A percentile compares a stretch with the other conserved stretches of the same genome.
Conservation (phyloP, 2,888 invertebrate genomes). For the Didymodactylos carnosus region DNA sequence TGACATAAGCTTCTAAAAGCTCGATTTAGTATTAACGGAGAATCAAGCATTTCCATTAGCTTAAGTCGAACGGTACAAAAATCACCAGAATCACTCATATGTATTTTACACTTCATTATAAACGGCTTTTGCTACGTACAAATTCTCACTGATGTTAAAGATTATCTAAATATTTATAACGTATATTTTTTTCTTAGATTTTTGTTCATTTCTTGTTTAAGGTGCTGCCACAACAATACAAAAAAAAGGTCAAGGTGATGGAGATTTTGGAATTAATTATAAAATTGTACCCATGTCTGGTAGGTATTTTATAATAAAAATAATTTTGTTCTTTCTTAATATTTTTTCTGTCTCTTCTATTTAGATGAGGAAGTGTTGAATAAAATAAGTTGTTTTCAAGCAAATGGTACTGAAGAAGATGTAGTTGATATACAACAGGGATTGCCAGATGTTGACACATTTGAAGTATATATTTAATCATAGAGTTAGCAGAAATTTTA, state of each 20-base stretch:
- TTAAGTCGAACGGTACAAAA: too few species aligned
- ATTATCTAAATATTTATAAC: too few species aligned
- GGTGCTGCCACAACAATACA: background rate
- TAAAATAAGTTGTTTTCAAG: constrained; percentile 56
- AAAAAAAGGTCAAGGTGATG: constrained; percentile 29
- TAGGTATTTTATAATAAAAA: constrained; percentile 48
- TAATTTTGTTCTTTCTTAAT: constrained; percentile 56
- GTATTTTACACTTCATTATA: too few species aligned
- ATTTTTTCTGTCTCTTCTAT: background rate
- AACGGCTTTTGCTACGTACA: too few species aligned
- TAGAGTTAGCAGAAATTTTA: background rate
- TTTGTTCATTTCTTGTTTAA: background rate
- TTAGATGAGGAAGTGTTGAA: constrained; percentile 47
- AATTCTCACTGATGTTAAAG: too few species aligned
- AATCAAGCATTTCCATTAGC: too few species aligned
- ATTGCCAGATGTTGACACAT: constrained; percentile 50
- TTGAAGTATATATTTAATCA: constrained; percentile 44
- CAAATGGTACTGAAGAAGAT: constrained; percentile 50
- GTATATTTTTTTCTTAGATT: too few species aligned
- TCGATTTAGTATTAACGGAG: too few species aligned
- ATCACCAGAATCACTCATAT: too few species aligned
- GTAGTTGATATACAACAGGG: constrained; percentile 52
- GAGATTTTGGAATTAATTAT: constrained; percentile 28
- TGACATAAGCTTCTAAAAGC: too few species aligned
- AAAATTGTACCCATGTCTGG: constrained; percentile 59